Evolutionary conservation across 2,113 vertebrate species (phyloP), one percentile per base, ranked within the genome.

Genomic region (Pristiophorus japonicus): DNA sequence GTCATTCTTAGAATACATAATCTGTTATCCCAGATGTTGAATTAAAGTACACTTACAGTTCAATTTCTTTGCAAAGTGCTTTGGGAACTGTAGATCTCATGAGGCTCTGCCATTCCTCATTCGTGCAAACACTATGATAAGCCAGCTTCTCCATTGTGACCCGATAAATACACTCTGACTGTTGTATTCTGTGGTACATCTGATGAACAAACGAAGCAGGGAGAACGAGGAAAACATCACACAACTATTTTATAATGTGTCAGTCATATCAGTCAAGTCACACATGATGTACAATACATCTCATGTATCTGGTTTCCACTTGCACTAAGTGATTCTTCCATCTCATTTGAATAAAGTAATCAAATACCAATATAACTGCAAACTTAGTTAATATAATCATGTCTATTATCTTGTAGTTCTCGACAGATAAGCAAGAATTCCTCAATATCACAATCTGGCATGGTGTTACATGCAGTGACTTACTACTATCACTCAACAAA

Each of bases 111-210:
- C 98, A 99, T 97, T 99, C 99, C 96, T 99, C 99, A 0, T 98
- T 98, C 2, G 99, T 99, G 96, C 99, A 99, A 96, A 99, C 98
- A 97, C 98, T 99, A 96, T 99, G 99, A 96, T 99, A 99, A 14
- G 99, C 99, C 75, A 99, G 97, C 96, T 99, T 99, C 96, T 99
- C 99, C 99, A 99, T 99, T 0, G 99, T 99, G 93, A 99, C 99
- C 96, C 99, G 98, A 97, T 99, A 99, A 97, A 99, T 99, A 97
- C 99, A 99, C 97, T 99, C 99, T 16, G 99, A 99, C 97, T 99
- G 99, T 95, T 98, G 98, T 96, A 99, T 99, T 97, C 98, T 97
- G 96, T 99, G 99, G 96, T 99, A 99, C 99, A 99, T 99, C 99
- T 99, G 96, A 70, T 96, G 95, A 45, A 94, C 65, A 94, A 51